Evolutionary conservation across 2,797 vertebrate genomes (phyloP).

Genomic region (Sebastes vulpes): DNA sequence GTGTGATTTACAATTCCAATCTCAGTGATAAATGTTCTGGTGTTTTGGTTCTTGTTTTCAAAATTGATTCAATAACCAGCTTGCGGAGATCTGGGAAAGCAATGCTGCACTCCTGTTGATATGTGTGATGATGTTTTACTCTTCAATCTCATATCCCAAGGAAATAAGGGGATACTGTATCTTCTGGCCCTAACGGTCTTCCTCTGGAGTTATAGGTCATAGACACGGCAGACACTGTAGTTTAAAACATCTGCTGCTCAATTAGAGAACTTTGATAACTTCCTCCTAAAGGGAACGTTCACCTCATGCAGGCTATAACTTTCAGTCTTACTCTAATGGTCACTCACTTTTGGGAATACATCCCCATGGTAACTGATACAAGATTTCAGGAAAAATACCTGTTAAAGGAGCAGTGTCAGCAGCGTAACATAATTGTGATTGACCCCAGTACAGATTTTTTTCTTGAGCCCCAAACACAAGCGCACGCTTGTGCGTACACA

Average conservation of each 20-base stretch:
- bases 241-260: not conserved
- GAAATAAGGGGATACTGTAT: not conserved
- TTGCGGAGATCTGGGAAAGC: not conserved
- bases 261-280: not conserved
- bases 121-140: not conserved
- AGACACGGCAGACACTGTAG: not conserved
- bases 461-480: too few species aligned
- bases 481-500: too few species aligned
- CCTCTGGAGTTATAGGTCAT: not conserved
- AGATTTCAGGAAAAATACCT: not conserved
- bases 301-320: not conserved
- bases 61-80: conserved; percentile 2
- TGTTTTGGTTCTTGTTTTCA: not conserved
- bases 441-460: too few species aligned
- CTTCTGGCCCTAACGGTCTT: not conserved
- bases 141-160: not conserved
- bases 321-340: not conserved
- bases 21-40: not conserved
- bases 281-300: not conserved
- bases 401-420: not conserved
- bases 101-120: not conserved
- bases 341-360: not conserved
- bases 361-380: not conserved
- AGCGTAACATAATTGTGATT: too few species aligned
- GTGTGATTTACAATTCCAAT: conserved; percentile 8